Conservation (phyloP, 2,113 vertebrate genomes). For the Neodontobutis hainanensis region DNA sequence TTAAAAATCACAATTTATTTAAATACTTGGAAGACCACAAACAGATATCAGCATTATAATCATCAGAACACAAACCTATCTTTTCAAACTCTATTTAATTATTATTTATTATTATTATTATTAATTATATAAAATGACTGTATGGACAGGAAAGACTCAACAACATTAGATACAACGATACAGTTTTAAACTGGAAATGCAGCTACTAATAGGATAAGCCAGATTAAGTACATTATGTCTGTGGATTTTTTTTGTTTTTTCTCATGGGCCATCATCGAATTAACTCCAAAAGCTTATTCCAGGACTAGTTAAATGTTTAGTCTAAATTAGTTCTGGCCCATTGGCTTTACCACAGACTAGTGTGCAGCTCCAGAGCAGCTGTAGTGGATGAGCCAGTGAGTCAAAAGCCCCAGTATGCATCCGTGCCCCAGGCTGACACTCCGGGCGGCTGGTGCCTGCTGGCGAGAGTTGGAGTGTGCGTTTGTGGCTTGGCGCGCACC, state of each 20-base stretch:
- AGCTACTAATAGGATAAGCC: background rate
- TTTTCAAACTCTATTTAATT: no score
- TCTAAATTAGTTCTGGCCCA: constrained; percentile 3
- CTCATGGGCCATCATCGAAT: constrained; percentile 3
- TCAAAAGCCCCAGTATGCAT: constrained; percentile 31
- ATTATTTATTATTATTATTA: no score
- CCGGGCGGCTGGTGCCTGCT: constrained; percentile 56
- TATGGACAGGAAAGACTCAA: no score
- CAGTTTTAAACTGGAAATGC: background rate
- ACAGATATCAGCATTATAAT: no score
- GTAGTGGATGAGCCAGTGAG: constrained; percentile 6
- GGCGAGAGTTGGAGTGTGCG: constrained; percentile 57
- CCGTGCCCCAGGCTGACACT: constrained; percentile 62
- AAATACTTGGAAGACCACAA: no score
- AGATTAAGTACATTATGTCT: no score
- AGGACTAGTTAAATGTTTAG: constrained; percentile 6
- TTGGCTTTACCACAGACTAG: background rate
- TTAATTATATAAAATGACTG: no score
- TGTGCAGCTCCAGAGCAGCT: constrained; percentile 28
- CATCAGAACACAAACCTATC: no score
- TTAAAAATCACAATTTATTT: no score
- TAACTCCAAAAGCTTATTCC: constrained; percentile 3
- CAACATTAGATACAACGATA: no score
- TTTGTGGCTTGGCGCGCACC: constrained; percentile 68
- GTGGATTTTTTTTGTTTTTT: background rate